Evolutionary conservation across 2,888 invertebrate species (phyloP).

Genomic region (Apodemia duryi): DNA sequence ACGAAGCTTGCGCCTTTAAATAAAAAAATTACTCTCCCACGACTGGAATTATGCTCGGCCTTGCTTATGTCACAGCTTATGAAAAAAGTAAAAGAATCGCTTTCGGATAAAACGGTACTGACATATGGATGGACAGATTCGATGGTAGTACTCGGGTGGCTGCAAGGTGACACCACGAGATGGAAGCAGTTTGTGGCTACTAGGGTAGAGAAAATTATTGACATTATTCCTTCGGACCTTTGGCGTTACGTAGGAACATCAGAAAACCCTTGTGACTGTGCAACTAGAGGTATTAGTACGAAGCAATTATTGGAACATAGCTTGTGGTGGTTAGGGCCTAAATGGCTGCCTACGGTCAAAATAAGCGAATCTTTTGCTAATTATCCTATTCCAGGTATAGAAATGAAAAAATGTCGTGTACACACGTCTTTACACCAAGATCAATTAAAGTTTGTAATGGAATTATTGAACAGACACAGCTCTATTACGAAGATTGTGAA

Average conservation of each 20-base stretch:
- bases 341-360: neutral
- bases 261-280: neutral
- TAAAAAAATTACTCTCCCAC: conserved; percentile 18
- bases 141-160: too few relatives aligned
- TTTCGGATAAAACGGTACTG: neutral
- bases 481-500: conserved; percentile 12
- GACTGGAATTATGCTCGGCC: conserved; percentile 12
- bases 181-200: too few relatives aligned
- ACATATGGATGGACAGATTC: conserved; percentile 20
- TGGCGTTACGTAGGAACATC: neutral
- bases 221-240: too few relatives aligned
- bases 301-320: conserved; percentile 14
- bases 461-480: conserved; percentile 17
- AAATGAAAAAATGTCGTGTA: neutral
- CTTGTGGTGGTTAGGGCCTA: conserved; percentile 15
- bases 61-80: conserved; percentile 18
- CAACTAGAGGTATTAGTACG: neutral
- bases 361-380: neutral
- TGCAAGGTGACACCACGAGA: too few relatives aligned
- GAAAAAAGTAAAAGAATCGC: conserved; percentile 9
- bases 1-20: conserved; percentile 21
- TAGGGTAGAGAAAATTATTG: too few relatives aligned
- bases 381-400: neutral
- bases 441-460: conserved; percentile 1
- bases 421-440: neutral